Evolutionary conservation across 2,797 vertebrate genomes (phyloP).

Genomic region (Ambastaia sidthimunki): DNA sequence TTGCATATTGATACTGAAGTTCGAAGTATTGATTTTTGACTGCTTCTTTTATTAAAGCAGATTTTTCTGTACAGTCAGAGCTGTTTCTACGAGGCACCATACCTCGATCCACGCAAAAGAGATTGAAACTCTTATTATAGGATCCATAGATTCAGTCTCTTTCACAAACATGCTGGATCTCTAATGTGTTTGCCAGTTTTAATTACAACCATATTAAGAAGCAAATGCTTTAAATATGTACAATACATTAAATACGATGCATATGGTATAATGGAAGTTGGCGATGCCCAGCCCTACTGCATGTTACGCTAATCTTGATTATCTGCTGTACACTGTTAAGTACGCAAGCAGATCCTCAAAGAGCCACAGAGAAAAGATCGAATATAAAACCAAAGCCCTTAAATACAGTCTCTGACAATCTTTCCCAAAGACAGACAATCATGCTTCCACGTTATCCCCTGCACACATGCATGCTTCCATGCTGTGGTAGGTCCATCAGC

Average conservation of each 20-base stretch:
- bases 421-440: slow-evolving; percentile 30
- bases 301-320: slow-evolving; percentile 11
- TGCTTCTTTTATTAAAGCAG: neutral
- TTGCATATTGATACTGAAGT: neutral
- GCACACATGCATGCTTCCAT: slow-evolving; percentile 27
- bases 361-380: neutral
- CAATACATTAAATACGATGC: too few species aligned
- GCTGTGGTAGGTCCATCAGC: slow-evolving; percentile 1
- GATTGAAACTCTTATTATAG: neutral
- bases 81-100: neutral
- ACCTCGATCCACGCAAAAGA: neutral
- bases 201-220: neutral
- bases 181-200: neutral
- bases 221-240: neutral
- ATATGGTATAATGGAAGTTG: neutral
- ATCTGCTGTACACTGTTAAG: neutral
- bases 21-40: neutral
- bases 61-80: neutral
- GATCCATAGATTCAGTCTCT: neutral
- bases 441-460: neutral
- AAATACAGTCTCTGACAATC: slow-evolving; percentile 30
- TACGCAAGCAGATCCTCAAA: slow-evolving; percentile 1
- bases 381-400: slow-evolving; percentile 23
- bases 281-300: neutral
- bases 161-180: neutral